phyloP scores from a whole-genome alignment of 2,797 vertebrate species.

The Megaceryle alcyon region DNA sequence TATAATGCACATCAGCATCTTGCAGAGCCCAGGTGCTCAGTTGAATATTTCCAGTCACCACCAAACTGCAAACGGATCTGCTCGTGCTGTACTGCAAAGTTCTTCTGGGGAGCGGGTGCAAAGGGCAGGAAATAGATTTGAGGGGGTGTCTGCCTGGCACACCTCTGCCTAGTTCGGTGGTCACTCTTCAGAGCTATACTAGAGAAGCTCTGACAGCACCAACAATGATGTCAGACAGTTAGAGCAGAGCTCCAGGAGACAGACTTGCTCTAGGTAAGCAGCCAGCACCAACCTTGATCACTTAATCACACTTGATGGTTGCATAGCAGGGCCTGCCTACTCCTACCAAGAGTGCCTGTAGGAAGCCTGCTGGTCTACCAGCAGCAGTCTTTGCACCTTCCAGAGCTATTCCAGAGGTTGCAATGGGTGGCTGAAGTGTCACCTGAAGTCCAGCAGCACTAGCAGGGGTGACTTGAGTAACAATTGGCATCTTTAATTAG shows the following conservation, averaged over 20 bases:
- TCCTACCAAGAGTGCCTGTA: neutral
- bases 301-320: fast-evolving
- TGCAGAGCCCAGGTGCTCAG: neutral
- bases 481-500: neutral
- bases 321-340: neutral
- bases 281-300: neutral
- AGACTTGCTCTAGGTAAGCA: neutral
- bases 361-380: neutral
- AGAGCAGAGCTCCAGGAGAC: neutral
- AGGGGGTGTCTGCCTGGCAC: neutral
- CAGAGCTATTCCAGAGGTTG: neutral
- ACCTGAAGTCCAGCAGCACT: neutral
- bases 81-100: neutral
- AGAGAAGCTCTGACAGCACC: neutral
- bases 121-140: neutral
- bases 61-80: neutral
- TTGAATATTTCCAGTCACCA: fast-evolving
- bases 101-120: neutral
- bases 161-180: neutral
- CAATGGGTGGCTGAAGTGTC: neutral
- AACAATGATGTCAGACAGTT: fast-evolving
- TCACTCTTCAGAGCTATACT: neutral
- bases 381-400: neutral
- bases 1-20: neutral
- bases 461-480: neutral